Base-by-base conservation (phyloP, 2,113 vertebrate genomes). In the Anas platyrhynchos region DNA sequence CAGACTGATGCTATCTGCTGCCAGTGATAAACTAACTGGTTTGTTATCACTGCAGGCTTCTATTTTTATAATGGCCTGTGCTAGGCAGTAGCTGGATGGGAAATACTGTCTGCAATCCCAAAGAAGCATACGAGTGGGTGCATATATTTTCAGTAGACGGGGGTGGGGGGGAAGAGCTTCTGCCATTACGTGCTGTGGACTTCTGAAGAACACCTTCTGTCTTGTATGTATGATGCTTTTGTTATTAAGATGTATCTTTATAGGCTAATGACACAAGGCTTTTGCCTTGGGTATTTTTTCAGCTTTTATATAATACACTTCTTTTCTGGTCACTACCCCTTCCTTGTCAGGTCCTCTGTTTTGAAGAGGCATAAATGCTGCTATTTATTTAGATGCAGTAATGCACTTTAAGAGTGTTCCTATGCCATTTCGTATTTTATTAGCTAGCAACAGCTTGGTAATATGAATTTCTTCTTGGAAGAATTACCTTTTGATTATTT, bases 381-480 rank as follows among this genome's bases (percentile, higher is more conserved):
- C 98, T 98, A 94, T 62, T 92, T 86, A 89, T 93, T 62, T 75
- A 96, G 97, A 87, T 66, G 84, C 96, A 89, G 96, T 89, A 81
- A 97, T 58, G 98, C 98, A 98, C 98, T 98, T 98, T 98, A 98
- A 82, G 94, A 93, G 83, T 86, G 69, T 86, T 89, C 92, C 55
- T 87, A 26, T 82, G 73, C 94, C 73, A 66, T 85, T 96, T 94
- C 94, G 29, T 5, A 38, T 94, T 83, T 85, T 80, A n/a, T 56
- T 16, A 48, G 4, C 38, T 34, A 41, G 73, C 54, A 48, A 31
- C 76, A 73, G 48, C 56, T 81, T 8, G 34, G 82, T 29, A 61
- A 61, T 46, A 4, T 0, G 2, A 20, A n/a, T 83, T 93, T 34
- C 36, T 80, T 15, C 68, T 31, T 21, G 34, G 16, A 44, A 58